Percentiles rank a stretch among this genome's conserved stretches.
These are phyloP conservation scores for Atherix ibis DNA, from an alignment of 2,888 invertebrate species.

Conservation along the genomic window DNA sequence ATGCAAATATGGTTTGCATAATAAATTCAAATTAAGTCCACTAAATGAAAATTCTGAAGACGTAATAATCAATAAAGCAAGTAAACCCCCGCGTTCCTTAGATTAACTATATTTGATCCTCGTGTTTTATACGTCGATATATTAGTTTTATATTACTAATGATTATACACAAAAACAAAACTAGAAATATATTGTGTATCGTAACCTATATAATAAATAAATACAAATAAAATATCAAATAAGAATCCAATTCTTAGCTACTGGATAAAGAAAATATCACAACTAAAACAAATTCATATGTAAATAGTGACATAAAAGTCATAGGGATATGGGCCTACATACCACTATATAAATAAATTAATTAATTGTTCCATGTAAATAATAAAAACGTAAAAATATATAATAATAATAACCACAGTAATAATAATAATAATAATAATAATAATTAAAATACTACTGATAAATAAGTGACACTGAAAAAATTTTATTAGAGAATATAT, in stretches of 20 bases:
- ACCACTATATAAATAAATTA: not conserved
- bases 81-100: too few relatives aligned
- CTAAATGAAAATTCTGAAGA: too few relatives aligned
- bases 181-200: too few relatives aligned
- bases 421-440: not conserved
- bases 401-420: constrained; percentile 4
- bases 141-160: not conserved
- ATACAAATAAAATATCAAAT: not conserved
- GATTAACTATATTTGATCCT: constrained; percentile 3
- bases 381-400: constrained; percentile 6
- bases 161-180: constrained; percentile 1
- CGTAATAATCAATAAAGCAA: too few relatives aligned
- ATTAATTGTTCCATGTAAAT: constrained; percentile 6
- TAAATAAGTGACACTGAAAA: too few relatives aligned
- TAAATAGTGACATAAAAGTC: not conserved
- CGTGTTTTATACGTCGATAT: constrained; percentile 12
- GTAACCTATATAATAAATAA: not conserved
- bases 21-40: not conserved
- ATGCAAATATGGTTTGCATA: not conserved
- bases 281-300: not conserved
- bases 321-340: not conserved
- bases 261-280: not conserved
- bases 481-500: too few relatives aligned
- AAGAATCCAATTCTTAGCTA: not conserved
- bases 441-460: too few relatives aligned